Percentiles rank a stretch among this genome's conserved stretches.
Evolutionary conservation across 1,140 invertebrate species (phyloP).

Genomic region (Drosophila ambigua): DNA sequence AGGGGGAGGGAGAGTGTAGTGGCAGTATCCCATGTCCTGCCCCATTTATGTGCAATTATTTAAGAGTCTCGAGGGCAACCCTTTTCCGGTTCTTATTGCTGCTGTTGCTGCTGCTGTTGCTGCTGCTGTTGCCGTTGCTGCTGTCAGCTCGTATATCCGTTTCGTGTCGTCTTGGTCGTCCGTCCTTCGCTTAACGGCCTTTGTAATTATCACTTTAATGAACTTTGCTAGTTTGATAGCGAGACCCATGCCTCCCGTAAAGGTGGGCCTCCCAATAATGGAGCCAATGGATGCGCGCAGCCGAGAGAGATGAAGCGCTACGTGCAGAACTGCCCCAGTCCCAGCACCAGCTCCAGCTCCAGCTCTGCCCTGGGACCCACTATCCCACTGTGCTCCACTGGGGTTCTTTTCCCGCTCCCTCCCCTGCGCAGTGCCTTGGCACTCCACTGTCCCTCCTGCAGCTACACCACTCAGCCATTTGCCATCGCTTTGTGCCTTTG

Average conservation of each 20-base stretch:
- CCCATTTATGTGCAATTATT: too few relatives aligned
- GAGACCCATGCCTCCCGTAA: constrained; percentile 20
- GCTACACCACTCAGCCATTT: constrained; percentile 13
- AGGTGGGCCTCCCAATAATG: constrained; percentile 43
- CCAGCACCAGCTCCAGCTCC: too few relatives aligned
- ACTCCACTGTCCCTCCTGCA: background rate
- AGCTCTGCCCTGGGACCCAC: background rate
- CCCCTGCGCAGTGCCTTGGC: too few relatives aligned
- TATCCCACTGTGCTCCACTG: constrained; percentile 19
- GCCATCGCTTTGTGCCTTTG: constrained; percentile 44
- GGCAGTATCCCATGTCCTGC: too few relatives aligned
- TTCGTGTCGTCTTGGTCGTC: constrained; percentile 31
- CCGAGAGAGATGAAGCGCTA: constrained; percentile 10
- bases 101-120: background rate
- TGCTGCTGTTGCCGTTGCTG: background rate
- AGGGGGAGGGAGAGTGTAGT: background rate
- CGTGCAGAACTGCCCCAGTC: constrained; percentile 17
- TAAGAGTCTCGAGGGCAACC: constrained; percentile 5
- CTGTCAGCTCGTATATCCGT: constrained; percentile 41
- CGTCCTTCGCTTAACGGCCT: constrained; percentile 56
- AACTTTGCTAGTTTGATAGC: constrained; percentile 77
- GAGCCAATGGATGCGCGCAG: constrained; percentile 12
- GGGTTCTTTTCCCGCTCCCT: too few relatives aligned
- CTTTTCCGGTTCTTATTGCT: background rate
- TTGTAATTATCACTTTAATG: constrained; percentile 82